These are phyloP conservation scores for Nephila pilipes DNA, from an alignment of 1,140 invertebrate genomes.

Conservation along the genomic window DNA sequence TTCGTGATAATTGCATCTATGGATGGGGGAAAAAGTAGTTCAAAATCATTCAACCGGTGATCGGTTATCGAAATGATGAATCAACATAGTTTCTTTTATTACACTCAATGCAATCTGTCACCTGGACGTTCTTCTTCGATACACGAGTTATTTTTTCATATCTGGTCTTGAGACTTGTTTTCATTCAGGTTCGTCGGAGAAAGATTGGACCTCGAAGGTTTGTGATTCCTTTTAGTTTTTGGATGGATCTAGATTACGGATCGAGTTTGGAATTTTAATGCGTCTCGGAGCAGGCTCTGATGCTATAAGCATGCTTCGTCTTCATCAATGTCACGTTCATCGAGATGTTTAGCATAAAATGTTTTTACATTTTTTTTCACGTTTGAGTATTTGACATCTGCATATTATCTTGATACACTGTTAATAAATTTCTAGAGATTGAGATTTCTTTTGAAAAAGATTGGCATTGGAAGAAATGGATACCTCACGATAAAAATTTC, in stretches of 20 bases:
- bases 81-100: slow-evolving; percentile 14
- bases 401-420: slow-evolving; percentile 8
- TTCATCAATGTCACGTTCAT: slow-evolving; percentile 1
- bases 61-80: slow-evolving; percentile 14
- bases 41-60: not conserved
- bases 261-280: slow-evolving; percentile 15
- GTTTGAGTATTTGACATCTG: slow-evolving; percentile 24
- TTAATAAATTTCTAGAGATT: not conserved
- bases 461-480: not conserved
- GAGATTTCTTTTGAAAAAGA: not conserved
- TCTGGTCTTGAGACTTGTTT: not conserved
- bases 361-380: not conserved
- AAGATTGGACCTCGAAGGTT: not conserved
- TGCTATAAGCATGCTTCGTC: not conserved
- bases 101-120: not conserved
- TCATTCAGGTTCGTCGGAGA: not conserved
- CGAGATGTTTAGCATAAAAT: not conserved
- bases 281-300: not conserved
- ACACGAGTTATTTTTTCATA: not conserved
- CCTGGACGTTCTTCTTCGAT: slow-evolving; percentile 19
- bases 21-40: no score
- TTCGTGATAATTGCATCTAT: no score
- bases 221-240: not conserved
- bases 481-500: no score
- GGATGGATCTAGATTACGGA: not conserved